A percentile compares a stretch with the other conserved stretches of the same genome.
These are phyloP conservation scores for Tenualosa ilisha DNA, from an alignment of 2,797 vertebrate genomes.

Conservation along the genomic window DNA sequence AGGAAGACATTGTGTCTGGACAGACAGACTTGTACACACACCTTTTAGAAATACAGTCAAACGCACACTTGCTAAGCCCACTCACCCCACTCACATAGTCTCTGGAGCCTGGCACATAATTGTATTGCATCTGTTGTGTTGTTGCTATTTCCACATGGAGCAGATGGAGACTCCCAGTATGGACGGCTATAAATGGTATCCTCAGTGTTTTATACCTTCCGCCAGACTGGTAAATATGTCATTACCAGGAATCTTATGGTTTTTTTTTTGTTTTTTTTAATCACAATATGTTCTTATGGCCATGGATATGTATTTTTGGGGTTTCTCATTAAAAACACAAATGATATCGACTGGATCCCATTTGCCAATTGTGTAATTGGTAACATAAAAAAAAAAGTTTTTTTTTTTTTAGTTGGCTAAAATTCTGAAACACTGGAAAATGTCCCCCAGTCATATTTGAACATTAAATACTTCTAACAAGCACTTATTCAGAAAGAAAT, in stretches of 20 bases:
- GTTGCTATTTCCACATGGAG: slow-evolving; percentile 37
- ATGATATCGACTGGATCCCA: not conserved
- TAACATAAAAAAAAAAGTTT: too few species aligned
- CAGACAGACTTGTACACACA: not conserved
- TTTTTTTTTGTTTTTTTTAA: not conserved
- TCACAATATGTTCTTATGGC: not conserved
- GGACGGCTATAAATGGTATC: slow-evolving; percentile 55
- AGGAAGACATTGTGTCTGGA: not conserved
- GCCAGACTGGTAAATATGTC: slow-evolving; percentile 67
- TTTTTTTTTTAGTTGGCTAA: not conserved
- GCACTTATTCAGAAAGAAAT: not conserved
- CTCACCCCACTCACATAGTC: not conserved
- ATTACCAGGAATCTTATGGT: not conserved
- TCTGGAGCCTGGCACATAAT: slow-evolving; percentile 52
- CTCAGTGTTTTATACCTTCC: slow-evolving; percentile 70
- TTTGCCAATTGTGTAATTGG: not conserved
- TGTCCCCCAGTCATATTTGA: not conserved
- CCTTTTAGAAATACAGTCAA: not conserved
- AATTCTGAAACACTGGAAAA: not conserved
- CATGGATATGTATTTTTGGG: not conserved
- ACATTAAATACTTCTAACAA: not conserved
- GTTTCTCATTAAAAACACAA: not conserved
- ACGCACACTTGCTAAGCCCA: not conserved
- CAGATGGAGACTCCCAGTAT: slow-evolving; percentile 54
- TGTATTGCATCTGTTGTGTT: slow-evolving; percentile 8